phyloP scores from a whole-genome alignment of 2,888 invertebrate species.

The Sicus ferrugineus region DNA sequence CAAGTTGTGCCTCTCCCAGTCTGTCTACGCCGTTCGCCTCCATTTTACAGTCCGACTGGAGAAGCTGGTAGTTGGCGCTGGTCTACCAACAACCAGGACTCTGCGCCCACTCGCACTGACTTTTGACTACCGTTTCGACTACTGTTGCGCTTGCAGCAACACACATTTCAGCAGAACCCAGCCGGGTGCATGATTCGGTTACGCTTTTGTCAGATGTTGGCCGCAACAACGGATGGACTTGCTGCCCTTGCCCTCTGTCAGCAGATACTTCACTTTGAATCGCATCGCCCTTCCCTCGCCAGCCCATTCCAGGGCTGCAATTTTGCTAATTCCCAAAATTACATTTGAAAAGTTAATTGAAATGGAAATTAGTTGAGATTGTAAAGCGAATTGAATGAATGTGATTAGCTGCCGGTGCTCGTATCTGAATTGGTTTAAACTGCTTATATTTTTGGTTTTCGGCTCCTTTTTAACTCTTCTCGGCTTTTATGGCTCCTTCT shows the following conservation, averaged over 20 bases:
- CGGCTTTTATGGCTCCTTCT: not conserved
- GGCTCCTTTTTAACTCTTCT: constrained; percentile 1
- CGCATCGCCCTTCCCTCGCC: not conserved
- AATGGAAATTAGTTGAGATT: constrained; percentile 64
- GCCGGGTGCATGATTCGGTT: constrained; percentile 61
- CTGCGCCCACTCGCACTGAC: constrained; percentile 44
- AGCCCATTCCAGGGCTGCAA: constrained; percentile 22
- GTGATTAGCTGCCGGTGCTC: constrained; percentile 59
- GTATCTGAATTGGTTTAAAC: constrained; percentile 56
- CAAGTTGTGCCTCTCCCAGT: constrained; percentile 22
- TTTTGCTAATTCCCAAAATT: constrained; percentile 55
- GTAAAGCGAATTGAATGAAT: constrained; percentile 62
- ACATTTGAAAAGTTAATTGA: constrained; percentile 63
- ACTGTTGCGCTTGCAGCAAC: constrained; percentile 51
- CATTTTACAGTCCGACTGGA: too few relatives aligned
- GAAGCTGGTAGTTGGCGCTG: not conserved
- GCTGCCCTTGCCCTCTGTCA: not conserved
- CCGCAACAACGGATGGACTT: constrained; percentile 16
- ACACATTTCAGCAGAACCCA: constrained; percentile 48
- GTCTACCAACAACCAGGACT: not conserved
- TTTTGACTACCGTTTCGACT: constrained; percentile 56
- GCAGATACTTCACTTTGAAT: not conserved
- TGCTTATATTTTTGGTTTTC: constrained; percentile 12
- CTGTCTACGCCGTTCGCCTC: not conserved
- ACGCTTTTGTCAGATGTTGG: constrained; percentile 56